These are phyloP conservation scores for Trachurus trachurus DNA, from an alignment of 2,797 vertebrate species.

Conservation along the genomic window DNA sequence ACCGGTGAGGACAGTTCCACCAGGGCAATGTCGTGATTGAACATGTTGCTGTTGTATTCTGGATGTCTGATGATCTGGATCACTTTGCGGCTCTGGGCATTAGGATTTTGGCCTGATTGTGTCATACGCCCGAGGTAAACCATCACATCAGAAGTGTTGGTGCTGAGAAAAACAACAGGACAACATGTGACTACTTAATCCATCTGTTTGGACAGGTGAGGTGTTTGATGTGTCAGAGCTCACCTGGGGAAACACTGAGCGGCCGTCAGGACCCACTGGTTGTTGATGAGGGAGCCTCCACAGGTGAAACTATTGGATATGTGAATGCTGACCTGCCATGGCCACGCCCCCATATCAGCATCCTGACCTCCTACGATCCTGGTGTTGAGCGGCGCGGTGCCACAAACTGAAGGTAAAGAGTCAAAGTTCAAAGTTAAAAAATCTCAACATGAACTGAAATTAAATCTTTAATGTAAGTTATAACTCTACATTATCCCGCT, in stretches of 20 bases:
- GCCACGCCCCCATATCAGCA: conserved; percentile 66
- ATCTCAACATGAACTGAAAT: too few relatives aligned
- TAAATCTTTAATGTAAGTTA: too few relatives aligned
- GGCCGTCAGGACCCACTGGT: conserved; percentile 72
- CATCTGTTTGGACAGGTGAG: neutral
- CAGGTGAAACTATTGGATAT: too few relatives aligned
- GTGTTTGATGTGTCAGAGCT: neutral
- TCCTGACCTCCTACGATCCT: conserved; percentile 75
- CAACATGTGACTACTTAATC: too few relatives aligned
- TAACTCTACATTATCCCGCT: too few relatives aligned
- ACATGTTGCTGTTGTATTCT: too few relatives aligned
- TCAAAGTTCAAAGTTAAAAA: too few relatives aligned
- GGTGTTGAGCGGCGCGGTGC: conserved; percentile 60
- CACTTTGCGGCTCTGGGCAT: too few relatives aligned
- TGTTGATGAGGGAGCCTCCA: conserved; percentile 81
- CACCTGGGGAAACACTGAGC: conserved; percentile 75
- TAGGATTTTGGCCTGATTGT: too few relatives aligned
- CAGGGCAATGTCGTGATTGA: too few relatives aligned
- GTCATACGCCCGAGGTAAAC: conserved; percentile 26
- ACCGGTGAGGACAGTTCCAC: conserved; percentile 43
- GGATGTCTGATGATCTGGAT: too few relatives aligned
- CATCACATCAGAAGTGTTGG: fast-evolving
- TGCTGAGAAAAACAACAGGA: conserved; percentile 4
- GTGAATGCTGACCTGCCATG: conserved; percentile 73
- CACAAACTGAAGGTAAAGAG: too few relatives aligned